Evolutionary conservation across 2,113 vertebrate species (phyloP), one percentile per base, ranked within the genome.

Genomic region (Megaceryle maxima): DNA sequence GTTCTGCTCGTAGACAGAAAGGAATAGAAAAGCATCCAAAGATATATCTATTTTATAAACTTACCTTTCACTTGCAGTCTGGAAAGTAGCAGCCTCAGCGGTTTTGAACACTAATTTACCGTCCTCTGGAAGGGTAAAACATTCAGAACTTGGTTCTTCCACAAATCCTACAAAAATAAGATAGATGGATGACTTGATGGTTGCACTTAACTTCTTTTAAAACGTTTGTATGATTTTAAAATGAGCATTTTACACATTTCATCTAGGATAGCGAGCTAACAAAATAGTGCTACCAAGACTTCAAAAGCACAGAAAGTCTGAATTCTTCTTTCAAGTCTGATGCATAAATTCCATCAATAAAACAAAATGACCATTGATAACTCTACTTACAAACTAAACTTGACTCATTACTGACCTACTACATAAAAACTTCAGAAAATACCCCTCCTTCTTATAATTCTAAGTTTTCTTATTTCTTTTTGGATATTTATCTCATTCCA

Each of bases 21-120:
- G 9, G 6, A 74, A 62, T 1, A 78, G 35, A 77, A 43, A 79
- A 28, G 26, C 51, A 63, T 26, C 24, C 33, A n/a, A 90, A 55
- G 19, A 82, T 22, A 1, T 18, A 35, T 12, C 37, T 68, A 4
- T 77, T 72, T 79, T 53, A 24, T 37, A 69, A 78, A 56, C 93
- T 94, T 86, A 96, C 98, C 96, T 43, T 91, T 97, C 95, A 44
- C 16, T 31, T 37, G 85, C 79, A 64, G 94, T 46, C 39, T n/a
- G 44, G 80, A 25, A 59, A 62, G 70, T 3, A 79, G 84, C 67
- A 84, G 80, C 24, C 72, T 94, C 95, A 87, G 39, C 46, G 87
- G 88, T 90, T 78, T 97, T 72, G 50, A 88, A 88, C 31, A 88
- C 78, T 25, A 56, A 33, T 60, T 80, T 29, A 50, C n/a, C 28